A percentile compares a stretch with the other conserved stretches of the same genome.
Evolutionary conservation across 2,888 invertebrate genomes (phyloP).

Genomic region (Periphyllus acericola): DNA sequence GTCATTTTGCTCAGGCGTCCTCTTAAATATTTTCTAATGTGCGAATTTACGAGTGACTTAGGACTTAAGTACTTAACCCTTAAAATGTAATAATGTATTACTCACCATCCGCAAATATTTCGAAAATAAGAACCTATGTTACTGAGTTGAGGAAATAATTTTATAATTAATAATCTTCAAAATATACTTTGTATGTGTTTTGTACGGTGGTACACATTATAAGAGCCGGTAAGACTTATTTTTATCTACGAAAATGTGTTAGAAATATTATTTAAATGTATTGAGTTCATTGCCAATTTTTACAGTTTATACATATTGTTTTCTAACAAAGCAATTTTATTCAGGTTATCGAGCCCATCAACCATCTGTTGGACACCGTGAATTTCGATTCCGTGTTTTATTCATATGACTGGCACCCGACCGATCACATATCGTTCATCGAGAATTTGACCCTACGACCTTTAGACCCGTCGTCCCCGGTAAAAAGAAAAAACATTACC

Average conservation of each 20-base stretch:
- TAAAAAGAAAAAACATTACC: constrained; percentile 67
- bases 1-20: too few relatives aligned
- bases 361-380: constrained; percentile 82
- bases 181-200: background rate
- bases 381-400: constrained; percentile 90
- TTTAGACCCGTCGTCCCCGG: constrained; percentile 78
- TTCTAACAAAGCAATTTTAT: constrained; percentile 53
- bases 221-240: too few relatives aligned
- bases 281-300: background rate
- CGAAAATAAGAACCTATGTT: too few relatives aligned
- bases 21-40: too few relatives aligned
- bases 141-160: background rate
- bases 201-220: background rate
- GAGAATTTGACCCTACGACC: constrained; percentile 86
- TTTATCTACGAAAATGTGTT: too few relatives aligned
- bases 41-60: too few relatives aligned
- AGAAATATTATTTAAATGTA: background rate
- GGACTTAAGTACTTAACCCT: too few relatives aligned
- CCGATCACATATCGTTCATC: constrained; percentile 94
- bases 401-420: constrained; percentile 97
- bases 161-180: background rate
- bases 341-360: constrained; percentile 89
- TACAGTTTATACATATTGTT: background rate
- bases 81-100: too few relatives aligned
- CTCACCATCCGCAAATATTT: too few relatives aligned